Base-by-base conservation (phyloP, 2,113 vertebrate species). In the Cololabis saira region DNA sequence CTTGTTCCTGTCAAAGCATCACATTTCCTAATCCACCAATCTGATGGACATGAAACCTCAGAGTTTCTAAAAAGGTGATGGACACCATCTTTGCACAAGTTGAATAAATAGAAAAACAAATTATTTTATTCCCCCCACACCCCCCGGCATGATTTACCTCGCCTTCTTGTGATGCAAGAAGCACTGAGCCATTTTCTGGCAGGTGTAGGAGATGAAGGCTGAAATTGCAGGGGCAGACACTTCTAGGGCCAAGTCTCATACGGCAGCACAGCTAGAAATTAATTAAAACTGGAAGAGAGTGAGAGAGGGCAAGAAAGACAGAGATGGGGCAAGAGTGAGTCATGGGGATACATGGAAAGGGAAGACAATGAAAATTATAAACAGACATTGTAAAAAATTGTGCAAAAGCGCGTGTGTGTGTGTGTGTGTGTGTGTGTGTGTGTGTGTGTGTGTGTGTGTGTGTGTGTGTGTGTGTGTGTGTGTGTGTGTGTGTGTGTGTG, bases 231-330 rank as follows among this genome's bases (percentile, higher is more conserved):
- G 71, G 78, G 80, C 78, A 63, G 68, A 86, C 85, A 85, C 74
- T 85, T 87, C 71, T 61, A 61, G 37, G 67, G 85, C 87, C 85
- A 85, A 85, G 74, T 71, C 80, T 89, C 82, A 77, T 79, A 75
- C 65, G 51, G 83, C 61, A 84, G 83, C 87, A 78, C 85, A 88
- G 78, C 81, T 67, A 85, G 71, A 84, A 90, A 89, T 90, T 87
- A 90, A 90, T 86, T 87, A 80, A 84, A 90, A 85, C 27, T 58
- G 69, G 66, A 68, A 52, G 78, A 72, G 6, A 76, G 67, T 19
- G 45, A 76, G 76, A 71, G 44, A 59, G 61, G 66, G 61, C 57
- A 70, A 50, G 48, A 57, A 78, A 61, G 73, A 58, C 19, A 63
- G 47, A 50, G 50, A 41, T 21, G 12, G n/a, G 61, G 37, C 2